Evolutionary conservation across 2,113 vertebrate genomes (phyloP).

Genomic region (Ammodytes marinus): DNA sequence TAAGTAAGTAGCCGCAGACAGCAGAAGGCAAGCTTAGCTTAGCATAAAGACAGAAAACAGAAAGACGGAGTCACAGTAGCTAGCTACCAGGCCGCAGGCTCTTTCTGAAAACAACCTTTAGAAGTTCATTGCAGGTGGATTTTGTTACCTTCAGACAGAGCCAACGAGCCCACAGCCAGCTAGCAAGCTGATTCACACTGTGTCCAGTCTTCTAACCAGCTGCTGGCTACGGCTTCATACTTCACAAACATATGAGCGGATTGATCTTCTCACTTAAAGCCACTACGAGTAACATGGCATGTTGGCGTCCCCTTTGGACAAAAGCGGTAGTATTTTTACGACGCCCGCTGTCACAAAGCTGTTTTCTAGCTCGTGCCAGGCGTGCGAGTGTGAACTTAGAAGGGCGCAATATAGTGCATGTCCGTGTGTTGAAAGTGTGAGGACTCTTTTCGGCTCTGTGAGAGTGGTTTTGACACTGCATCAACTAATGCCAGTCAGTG

Average conservation of each 20-base stretch:
- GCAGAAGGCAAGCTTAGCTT: background rate
- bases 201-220: background rate
- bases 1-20: background rate
- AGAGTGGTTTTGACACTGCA: too few relatives aligned
- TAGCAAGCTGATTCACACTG: background rate
- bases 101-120: background rate
- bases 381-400: too few relatives aligned
- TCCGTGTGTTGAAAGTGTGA: too few relatives aligned
- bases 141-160: background rate
- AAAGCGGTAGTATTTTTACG: too few relatives aligned
- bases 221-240: background rate
- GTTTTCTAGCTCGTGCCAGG: too few relatives aligned
- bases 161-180: background rate
- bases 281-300: too few relatives aligned
- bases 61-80: background rate
- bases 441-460: too few relatives aligned
- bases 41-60: background rate
- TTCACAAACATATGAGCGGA: background rate
- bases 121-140: background rate
- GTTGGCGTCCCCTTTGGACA: too few relatives aligned
- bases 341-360: too few relatives aligned
- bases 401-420: too few relatives aligned
- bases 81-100: background rate
- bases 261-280: background rate
- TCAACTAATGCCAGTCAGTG: too few relatives aligned